phyloP scores from a whole-genome alignment of 2,888 invertebrate species.

The Sylvicola fuscatus region DNA sequence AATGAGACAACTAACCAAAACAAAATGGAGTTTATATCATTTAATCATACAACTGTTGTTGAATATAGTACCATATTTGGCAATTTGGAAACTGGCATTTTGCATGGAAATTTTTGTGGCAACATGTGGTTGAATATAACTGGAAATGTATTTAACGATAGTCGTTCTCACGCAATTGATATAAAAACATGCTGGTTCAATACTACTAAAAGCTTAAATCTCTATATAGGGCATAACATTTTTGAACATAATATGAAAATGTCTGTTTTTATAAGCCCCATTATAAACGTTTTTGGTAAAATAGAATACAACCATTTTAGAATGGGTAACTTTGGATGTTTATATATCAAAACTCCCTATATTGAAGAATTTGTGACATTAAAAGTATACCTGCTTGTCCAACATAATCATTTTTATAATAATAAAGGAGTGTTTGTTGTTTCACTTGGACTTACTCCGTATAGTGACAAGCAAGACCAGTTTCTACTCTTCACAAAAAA shows the following conservation, averaged over 20 bases:
- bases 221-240: conserved; percentile 72
- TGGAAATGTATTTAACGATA: conserved; percentile 70
- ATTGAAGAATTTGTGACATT: conserved; percentile 60
- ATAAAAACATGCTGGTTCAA: conserved; percentile 64
- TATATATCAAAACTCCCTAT: conserved; percentile 62
- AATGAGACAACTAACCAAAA: conserved; percentile 50
- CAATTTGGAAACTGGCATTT: conserved; percentile 72
- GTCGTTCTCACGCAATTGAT: conserved; percentile 57
- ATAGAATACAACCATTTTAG: conserved; percentile 82
- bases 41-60: conserved; percentile 70
- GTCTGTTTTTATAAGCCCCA: conserved; percentile 59
- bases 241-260: conserved; percentile 59
- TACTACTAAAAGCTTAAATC: conserved; percentile 29
- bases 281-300: conserved; percentile 51
- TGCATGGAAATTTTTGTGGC: conserved; percentile 86
- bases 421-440: conserved; percentile 73
- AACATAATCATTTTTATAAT: conserved; percentile 73
- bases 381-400: conserved; percentile 47
- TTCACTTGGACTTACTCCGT: conserved; percentile 71
- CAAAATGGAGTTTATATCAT: conserved; percentile 47
- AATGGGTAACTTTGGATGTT: conserved; percentile 59
- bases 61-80: conserved; percentile 72
- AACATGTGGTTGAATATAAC: conserved; percentile 76
- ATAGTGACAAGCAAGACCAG: conserved; percentile 63
- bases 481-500: conserved; percentile 70